Evolutionary conservation across 2,797 vertebrate genomes (phyloP).

Genomic region (Chiloscyllium punctatum): DNA sequence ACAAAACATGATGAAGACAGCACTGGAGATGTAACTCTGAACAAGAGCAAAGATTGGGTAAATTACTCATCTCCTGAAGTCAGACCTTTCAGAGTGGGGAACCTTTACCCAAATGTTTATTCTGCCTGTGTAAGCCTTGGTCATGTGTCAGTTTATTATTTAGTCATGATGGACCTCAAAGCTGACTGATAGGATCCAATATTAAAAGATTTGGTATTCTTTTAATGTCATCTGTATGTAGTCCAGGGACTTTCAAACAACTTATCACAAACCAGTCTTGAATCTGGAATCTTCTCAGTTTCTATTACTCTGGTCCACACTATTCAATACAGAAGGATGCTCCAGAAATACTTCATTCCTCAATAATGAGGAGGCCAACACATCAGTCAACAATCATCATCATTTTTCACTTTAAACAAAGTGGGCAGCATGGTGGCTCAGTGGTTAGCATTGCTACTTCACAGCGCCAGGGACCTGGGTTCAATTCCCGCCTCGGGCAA

Average conservation of each 20-base stretch:
- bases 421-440: too few relatives aligned
- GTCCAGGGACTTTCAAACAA: background rate
- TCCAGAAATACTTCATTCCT: too few relatives aligned
- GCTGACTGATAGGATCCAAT: too few relatives aligned
- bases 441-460: too few relatives aligned
- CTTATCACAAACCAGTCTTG: background rate
- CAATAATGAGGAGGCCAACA: too few relatives aligned
- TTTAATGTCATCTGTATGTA: background rate
- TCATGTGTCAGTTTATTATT: background rate
- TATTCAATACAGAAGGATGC: background rate
- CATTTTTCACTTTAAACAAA: too few relatives aligned
- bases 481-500: too few relatives aligned
- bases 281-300: background rate
- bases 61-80: background rate
- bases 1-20: background rate
- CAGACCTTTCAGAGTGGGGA: background rate
- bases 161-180: background rate
- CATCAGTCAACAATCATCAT: too few relatives aligned
- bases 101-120: background rate
- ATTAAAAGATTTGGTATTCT: background rate
- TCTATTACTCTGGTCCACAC: background rate
- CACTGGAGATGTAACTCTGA: background rate
- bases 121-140: background rate
- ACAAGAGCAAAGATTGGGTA: background rate
- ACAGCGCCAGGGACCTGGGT: too few relatives aligned